phyloP scores from a whole-genome alignment of 2,113 vertebrate species.

The Monarcha castaneiventris region DNA sequence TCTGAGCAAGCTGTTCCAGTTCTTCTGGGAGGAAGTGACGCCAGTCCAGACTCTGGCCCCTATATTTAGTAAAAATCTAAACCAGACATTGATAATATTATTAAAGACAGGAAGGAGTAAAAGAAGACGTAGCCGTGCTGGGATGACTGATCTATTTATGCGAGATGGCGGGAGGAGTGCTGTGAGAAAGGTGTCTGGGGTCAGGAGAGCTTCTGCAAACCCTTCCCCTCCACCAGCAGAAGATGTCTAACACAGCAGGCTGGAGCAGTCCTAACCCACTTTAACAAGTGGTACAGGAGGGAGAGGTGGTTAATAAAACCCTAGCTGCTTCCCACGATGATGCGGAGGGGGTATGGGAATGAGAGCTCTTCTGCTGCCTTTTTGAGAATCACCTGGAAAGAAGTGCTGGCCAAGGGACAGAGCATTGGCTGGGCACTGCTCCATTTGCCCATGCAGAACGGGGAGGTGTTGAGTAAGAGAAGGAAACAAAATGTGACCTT shows the following conservation, averaged over 20 bases:
- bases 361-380: neutral
- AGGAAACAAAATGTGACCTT: neutral
- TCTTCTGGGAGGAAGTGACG: constrained; percentile 38
- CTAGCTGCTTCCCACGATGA: neutral
- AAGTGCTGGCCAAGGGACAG: neutral
- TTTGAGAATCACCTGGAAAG: constrained; percentile 12
- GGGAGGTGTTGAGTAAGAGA: neutral
- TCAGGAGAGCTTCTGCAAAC: neutral
- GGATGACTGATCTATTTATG: constrained; percentile 38
- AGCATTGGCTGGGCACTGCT: neutral
- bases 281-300: neutral
- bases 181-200: constrained; percentile 25
- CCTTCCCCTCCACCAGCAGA: neutral
- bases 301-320: constrained; percentile 50
- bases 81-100: constrained; percentile 66
- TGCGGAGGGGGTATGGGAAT: neutral
- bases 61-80: constrained; percentile 70
- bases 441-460: neutral
- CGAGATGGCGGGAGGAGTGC: neutral
- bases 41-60: constrained; percentile 25
- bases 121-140: constrained; percentile 3
- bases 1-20: constrained; percentile 14
- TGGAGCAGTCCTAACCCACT: constrained; percentile 31
- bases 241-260: constrained; percentile 31
- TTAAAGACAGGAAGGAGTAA: constrained; percentile 68